Base-by-base conservation (phyloP, 2,797 vertebrate genomes). In the Notoglanidium macrostoma region DNA sequence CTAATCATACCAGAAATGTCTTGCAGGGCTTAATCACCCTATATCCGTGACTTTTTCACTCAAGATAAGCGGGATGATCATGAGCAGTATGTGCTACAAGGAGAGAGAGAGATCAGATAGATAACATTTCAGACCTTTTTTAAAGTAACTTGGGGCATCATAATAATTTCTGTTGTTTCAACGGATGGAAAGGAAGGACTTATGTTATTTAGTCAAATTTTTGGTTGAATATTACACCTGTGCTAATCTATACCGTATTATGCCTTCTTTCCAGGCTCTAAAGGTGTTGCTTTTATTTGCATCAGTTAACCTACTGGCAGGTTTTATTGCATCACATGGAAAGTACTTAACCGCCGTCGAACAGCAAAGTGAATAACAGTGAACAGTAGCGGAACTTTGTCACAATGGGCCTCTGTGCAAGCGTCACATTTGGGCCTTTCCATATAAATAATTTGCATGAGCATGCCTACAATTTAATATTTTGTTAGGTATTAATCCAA, bases 1-100 rank as follows among this genome's bases (percentile, higher is more conserved):
- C 90, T 93, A 94, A 94, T 94, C 92, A 91, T 91, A 92, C 87
- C 89, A 90, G 86, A 88, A 91, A 92, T 89, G 89, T 89, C 89
- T 90, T 92, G 89, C 89, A 68, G 86, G 87, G 89, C 89, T 94
- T 93, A 94, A 93, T 94, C 90, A 89, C 87, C 90, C 94, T 93
- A 93, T 92, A 92, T 90, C 90, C 87, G 82, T 77, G 35, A 90
- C 90, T 89, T 89, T 57, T 82, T 70, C 5, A 3, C 46, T 49
- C 82, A 76, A 51, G 72, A 7, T 40, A 61, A 73, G 35, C 54
- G 49, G 86, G 40, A 82, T 19, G 49, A 76, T 76, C 80, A 54
- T 80, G 67, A 84, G 67, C n/a, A 72, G 32, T 57, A 74, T 59
- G 55, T 35, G 40, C 19, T 51, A 29, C 44, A 59, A 40, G 21